Evolutionary conservation across 2,888 invertebrate genomes (phyloP).

Genomic region (Patella depressa): DNA sequence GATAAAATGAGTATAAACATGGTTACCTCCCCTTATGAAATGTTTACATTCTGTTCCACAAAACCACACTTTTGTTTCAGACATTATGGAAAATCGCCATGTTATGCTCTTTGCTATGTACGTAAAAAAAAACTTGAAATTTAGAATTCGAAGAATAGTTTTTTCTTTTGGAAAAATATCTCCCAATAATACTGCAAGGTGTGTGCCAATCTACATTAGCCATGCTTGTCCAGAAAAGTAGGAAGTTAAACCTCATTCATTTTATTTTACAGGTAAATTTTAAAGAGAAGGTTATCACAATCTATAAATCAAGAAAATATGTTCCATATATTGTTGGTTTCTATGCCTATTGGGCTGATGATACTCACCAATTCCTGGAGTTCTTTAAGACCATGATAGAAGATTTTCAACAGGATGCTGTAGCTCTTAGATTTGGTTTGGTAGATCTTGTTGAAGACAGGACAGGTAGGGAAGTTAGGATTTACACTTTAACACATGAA

Average conservation of each 20-base stretch:
- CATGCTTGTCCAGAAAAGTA: too few relatives aligned
- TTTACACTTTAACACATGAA: neutral
- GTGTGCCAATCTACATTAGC: too few relatives aligned
- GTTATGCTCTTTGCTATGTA: too few relatives aligned
- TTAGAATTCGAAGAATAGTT: too few relatives aligned
- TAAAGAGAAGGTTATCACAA: slow-evolving; percentile 28
- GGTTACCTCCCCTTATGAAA: too few relatives aligned
- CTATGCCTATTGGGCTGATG: slow-evolving; percentile 47
- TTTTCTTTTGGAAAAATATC: too few relatives aligned
- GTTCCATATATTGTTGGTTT: slow-evolving; percentile 43
- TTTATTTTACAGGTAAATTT: slow-evolving; percentile 32
- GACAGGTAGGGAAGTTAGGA: slow-evolving; percentile 14
- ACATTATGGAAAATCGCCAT: too few relatives aligned
- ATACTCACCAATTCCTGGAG: slow-evolving; percentile 42
- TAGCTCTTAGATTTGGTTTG: slow-evolving; percentile 45
- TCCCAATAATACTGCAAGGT: too few relatives aligned
- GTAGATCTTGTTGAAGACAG: slow-evolving; percentile 42
- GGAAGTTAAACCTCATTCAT: neutral
- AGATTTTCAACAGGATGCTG: slow-evolving; percentile 36
- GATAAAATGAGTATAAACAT: too few relatives aligned
- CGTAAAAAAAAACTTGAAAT: too few relatives aligned
- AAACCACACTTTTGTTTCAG: too few relatives aligned
- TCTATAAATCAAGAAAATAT: slow-evolving; percentile 27
- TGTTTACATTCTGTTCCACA: too few relatives aligned
- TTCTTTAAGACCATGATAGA: slow-evolving; percentile 40